Evolutionary conservation across 2,797 vertebrate species (phyloP), one percentile per base, ranked within the genome.

Genomic region (Falco rusticolus): DNA sequence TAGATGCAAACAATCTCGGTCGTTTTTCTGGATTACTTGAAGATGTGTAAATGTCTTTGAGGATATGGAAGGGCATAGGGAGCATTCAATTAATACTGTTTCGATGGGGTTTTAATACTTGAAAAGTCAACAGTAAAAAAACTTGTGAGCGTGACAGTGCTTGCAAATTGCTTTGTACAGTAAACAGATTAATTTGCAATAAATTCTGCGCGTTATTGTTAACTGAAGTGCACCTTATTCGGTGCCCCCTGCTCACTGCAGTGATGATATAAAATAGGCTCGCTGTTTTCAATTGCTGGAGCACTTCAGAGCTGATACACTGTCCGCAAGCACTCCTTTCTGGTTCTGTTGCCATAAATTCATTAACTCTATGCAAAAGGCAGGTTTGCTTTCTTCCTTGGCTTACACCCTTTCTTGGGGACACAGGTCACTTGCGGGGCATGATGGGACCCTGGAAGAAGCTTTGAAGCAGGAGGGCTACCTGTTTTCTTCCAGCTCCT

Each of bases 1-100:
- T 94, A 74, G 84, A 96, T 90, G 72, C 91, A 94, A 97, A 95
- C 87, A 93, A 81, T 97, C 77, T 51, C n/a, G 41, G 47, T 50
- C 41, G 0, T 63, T 96, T 95, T 90, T 84, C 57, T 85, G 28
- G 9, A 59, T 97, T 89, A 37, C 79, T 92, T 84, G 54, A 85
- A 83, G 81, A 92, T 69, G 51, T 89, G 47, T 83, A 92, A 95
- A 95, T 93, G 90, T 63, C 87, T 93, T 83, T 66, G 72, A 92
- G 84, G 54, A 65, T 61, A 51, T 34, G n/a, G 71, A 78, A 85
- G 61, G 78, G 72, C 76, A 75, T 26, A 33, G 76, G 71, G 84
- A 92, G 28, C 54, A 63, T 89, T 92, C 69, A 53, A 87, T 90
- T 87, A 93, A 81, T 93, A 78, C n/a, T 45, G 15, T 77, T 95